phyloP scores from a whole-genome alignment of 2,888 invertebrate species.

The Drosophila nr. fundita region DNA sequence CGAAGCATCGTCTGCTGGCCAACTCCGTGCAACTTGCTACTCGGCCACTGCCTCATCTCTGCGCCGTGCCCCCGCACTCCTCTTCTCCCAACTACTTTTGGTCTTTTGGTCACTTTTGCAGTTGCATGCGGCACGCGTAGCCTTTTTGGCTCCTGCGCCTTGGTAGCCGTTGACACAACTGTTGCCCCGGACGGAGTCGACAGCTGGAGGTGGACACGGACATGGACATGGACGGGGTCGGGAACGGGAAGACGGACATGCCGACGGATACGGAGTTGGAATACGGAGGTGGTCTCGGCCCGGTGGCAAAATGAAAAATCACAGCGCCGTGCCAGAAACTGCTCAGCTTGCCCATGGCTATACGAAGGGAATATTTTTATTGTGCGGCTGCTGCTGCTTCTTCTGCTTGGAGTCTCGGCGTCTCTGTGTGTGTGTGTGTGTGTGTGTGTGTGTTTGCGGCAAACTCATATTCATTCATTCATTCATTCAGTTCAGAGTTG shows the following conservation, averaged over 20 bases:
- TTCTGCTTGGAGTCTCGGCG: constrained; percentile 19
- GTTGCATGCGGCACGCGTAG: constrained; percentile 73
- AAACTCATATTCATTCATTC: constrained; percentile 69
- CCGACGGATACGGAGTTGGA: constrained; percentile 16
- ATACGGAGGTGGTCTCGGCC: constrained; percentile 18
- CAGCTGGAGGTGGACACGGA: constrained; percentile 28
- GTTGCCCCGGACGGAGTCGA: constrained; percentile 57
- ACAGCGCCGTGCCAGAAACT: constrained; percentile 70
- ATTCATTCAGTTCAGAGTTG: constrained; percentile 70
- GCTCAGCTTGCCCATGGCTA: constrained; percentile 58
- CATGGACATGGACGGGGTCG: constrained; percentile 13
- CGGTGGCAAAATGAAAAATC: constrained; percentile 74
- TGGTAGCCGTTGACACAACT: constrained; percentile 64
- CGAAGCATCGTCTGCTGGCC: constrained; percentile 30
- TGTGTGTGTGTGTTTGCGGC: constrained; percentile 43
- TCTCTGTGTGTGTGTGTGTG: constrained; percentile 1
- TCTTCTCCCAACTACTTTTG: neutral
- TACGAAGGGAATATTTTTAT: constrained; percentile 64
- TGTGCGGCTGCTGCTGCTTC: constrained; percentile 51
- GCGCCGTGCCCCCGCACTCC: neutral
- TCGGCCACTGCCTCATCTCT: neutral
- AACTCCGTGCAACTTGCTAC: constrained; percentile 21
- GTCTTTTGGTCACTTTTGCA: constrained; percentile 48
- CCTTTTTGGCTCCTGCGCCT: constrained; percentile 43
- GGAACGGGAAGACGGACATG: neutral